A percentile compares a stretch with the other conserved stretches of the same genome.
These are phyloP conservation scores for Nilaparvata lugens DNA, from an alignment of 1,140 invertebrate genomes.

Conservation along the genomic window DNA sequence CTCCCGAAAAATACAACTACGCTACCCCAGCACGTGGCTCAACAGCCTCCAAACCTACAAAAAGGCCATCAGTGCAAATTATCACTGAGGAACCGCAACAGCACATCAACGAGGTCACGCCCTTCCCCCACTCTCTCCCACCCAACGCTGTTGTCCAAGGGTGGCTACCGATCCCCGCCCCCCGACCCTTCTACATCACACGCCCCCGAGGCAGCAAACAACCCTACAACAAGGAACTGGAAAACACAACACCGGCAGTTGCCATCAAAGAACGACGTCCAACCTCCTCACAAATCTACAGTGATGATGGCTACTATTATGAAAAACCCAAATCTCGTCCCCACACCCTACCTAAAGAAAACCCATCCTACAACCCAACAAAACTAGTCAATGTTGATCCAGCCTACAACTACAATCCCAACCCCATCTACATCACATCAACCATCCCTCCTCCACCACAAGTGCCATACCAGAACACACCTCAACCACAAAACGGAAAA, in stretches of 20 bases:
- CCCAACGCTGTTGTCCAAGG: constrained; percentile 16
- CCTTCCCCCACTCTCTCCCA: constrained; percentile 9
- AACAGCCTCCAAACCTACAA: constrained; percentile 9
- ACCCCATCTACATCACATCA: background rate
- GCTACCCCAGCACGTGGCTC: constrained; percentile 35
- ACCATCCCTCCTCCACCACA: background rate
- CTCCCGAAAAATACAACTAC: constrained; percentile 22
- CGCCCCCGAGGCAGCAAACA: constrained; percentile 20
- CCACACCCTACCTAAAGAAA: background rate
- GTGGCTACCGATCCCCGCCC: constrained; percentile 29
- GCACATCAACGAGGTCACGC: constrained; percentile 18
- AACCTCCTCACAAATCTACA: too few species aligned
- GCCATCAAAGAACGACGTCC: too few species aligned
- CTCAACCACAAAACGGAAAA: constrained; percentile 9
- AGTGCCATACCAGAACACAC: background rate
- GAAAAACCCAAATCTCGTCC: background rate
- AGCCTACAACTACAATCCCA: constrained; percentile 2
- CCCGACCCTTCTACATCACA: constrained; percentile 26
- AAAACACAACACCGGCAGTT: background rate
- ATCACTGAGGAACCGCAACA: constrained; percentile 15
- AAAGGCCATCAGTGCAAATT: constrained; percentile 12
- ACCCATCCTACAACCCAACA: background rate
- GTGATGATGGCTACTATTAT: constrained; percentile 7
- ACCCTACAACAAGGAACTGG: constrained; percentile 8
- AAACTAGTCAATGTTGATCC: constrained; percentile 8